Base-by-base conservation (phyloP, 1,140 invertebrate genomes). In the Globodera ellingtonae region DNA sequence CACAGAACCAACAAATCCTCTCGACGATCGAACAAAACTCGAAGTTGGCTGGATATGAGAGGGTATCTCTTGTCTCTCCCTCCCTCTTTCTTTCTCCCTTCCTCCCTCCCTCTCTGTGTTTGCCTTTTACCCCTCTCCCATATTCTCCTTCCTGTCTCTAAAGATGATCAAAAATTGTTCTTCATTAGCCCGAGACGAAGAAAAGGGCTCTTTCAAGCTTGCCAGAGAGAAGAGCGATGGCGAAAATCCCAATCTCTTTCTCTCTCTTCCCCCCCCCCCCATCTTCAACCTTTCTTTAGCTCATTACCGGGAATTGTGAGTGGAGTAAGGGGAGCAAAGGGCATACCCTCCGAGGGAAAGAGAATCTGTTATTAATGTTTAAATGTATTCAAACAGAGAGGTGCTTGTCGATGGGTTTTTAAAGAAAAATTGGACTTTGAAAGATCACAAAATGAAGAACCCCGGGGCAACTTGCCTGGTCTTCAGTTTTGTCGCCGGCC, bases 401-500 rank as follows among this genome's bases (percentile, higher is more conserved):
- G 2, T 18, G 72, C 7, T 7, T 35, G 21, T 6, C 15, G 15
- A 73, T 8, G n/a, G 9, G 10, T 6, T 73, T 24, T 24, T 24
- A 24, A 24, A 24, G 24, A 62, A 24, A 13, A 21, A 50, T 78
- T 75, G 35, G 52, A 10, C 18, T 35, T 35, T 35, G 0, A 35
- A 35, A 35, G 35, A 35, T 35, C 35, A 35, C 35, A 35, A 35
- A 35, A 35, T 35, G 1, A 35, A 35, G 35, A 35, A 35, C 35
- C 35, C 35, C 3, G 35, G 1, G 3, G 35, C 21, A 0, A 46
- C n/a, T 24, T n/a, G 66, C 79, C 72, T 78, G 73, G 44, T 80
- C 79, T 80, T 80, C 79, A n/a, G 79, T 80, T 44, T 66, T 52
- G 15, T 80, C 79, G 21, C 78, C 79, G 44, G 50, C 70, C 73